Base-by-base conservation (phyloP, 2,888 invertebrate species). In the Cabera pusaria region DNA sequence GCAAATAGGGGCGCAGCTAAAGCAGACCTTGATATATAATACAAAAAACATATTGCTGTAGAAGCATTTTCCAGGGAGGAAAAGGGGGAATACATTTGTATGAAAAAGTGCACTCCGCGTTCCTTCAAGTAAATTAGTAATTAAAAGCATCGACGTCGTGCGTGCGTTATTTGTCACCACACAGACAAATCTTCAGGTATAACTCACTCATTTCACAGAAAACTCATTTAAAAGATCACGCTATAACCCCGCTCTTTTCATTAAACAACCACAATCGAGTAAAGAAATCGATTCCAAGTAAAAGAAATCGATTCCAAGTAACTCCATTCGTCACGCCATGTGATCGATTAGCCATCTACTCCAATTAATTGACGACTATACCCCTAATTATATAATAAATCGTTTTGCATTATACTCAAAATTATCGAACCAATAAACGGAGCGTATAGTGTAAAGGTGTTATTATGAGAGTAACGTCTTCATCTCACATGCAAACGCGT, bases 371-470 rank as follows among this genome's bases (percentile, higher is more conserved):
- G 67, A 61, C 65, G 56, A 67, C 71, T 70, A 74, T 61, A 52
- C 36, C 27, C 33, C 27, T 60, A 73, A 78, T 77, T 74, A 81
- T 77, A 72, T 78, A 78, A 73, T 77, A 76, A 80, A 79, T 63
- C 72, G 74, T 70, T 80, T 79, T 73, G 76, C 77, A 80, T 79
- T 77, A 80, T 73, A 32, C 44, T 39, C 40, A 45, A 69, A 71
- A 72, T 72, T 81, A 79, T 80, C 77, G 78, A 77, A 76, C 79
- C 75, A 82, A 84, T 83, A 84, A 82, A 81, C 61, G 68, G 70
- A 69, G 70, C 56, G 59, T 62, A 59, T 67, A 49, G 64, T 51
- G 54, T 71, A 54, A 51, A 67, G 57, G 67, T 68, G 76, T 76
- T 73, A 72, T 77, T 75, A 79, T 63, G 59, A 52, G 61, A 59